phyloP scores from a whole-genome alignment of 2,113 vertebrate genomes.

The Pterocles burchelli region DNA sequence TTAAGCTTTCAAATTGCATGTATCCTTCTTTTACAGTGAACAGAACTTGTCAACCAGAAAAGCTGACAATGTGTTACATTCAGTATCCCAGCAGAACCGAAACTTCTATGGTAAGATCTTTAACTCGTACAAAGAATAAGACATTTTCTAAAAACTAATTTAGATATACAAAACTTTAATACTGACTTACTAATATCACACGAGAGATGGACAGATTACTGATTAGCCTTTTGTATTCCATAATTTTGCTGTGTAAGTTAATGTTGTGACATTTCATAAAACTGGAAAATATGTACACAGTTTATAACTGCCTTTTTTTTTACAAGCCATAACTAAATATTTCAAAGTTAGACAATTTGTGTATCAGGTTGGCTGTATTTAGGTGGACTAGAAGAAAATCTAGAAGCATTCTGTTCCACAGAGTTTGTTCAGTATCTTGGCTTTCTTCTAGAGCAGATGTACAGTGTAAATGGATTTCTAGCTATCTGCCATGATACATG shows the following conservation, averaged over 20 bases:
- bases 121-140: not conserved
- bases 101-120: constrained; percentile 70
- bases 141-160: not conserved
- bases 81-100: constrained; percentile 58
- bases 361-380: not conserved
- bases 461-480: not conserved
- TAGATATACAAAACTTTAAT: not conserved
- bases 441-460: not conserved
- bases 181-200: not conserved
- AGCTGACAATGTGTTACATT: constrained; percentile 39
- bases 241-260: not conserved
- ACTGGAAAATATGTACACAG: not conserved
- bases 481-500: not conserved
- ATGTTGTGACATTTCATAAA: not conserved
- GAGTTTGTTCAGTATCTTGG: not conserved
- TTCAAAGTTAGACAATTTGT: not conserved
- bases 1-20: not conserved
- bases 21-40: constrained; percentile 80
- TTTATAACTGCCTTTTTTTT: not conserved
- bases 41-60: constrained; percentile 68
- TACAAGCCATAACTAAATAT: not conserved
- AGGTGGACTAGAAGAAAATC: not conserved
- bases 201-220: not conserved
- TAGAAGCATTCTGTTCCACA: not conserved
- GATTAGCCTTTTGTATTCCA: not conserved